These are phyloP conservation scores for Stichopus chloronotus DNA, from an alignment of 35 echinoderm and acorn worm genomes.

Conservation along the genomic window DNA sequence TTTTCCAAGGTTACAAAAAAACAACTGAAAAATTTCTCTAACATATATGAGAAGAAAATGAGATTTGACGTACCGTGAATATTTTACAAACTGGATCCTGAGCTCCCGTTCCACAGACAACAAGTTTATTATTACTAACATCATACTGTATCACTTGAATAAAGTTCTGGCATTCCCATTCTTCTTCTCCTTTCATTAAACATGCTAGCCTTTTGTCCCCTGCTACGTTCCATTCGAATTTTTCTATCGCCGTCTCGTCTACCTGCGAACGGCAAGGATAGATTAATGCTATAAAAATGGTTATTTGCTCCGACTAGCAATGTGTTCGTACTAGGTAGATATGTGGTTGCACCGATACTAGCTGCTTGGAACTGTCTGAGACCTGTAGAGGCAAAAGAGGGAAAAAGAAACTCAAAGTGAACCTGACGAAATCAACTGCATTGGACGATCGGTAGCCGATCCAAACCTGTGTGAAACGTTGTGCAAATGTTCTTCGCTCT, in stretches of 20 bases:
- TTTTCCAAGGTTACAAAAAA: neutral
- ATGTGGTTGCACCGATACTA: slow-evolving; percentile 22
- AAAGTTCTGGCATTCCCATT: slow-evolving; percentile 37
- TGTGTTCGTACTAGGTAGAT: neutral
- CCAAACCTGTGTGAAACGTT: no score
- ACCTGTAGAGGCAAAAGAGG: neutral
- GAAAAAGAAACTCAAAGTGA: neutral
- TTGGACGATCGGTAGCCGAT: no score
- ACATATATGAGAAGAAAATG: neutral
- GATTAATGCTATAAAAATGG: slow-evolving; percentile 1
- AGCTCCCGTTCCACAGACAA: slow-evolving; percentile 22
- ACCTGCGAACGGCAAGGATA: neutral
- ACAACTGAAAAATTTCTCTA: neutral
- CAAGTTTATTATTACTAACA: neutral
- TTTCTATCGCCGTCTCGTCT: neutral
- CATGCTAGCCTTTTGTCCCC: neutral
- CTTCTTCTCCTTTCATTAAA: slow-evolving; percentile 42
- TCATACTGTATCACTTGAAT: slow-evolving; percentile 25
- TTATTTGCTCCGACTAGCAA: slow-evolving; percentile 34
- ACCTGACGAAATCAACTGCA: neutral
- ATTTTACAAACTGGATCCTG: slow-evolving; percentile 15
- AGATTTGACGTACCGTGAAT: slow-evolving; percentile 7
- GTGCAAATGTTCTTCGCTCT: no score
- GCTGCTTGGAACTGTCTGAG: slow-evolving; percentile 26
- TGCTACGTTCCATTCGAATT: neutral